A percentile compares a stretch with the other conserved stretches of the same genome.
Evolutionary conservation across 64 coral and sea anemone species (phyloP).

Genomic region (Dendrophyllia cribrosa): DNA sequence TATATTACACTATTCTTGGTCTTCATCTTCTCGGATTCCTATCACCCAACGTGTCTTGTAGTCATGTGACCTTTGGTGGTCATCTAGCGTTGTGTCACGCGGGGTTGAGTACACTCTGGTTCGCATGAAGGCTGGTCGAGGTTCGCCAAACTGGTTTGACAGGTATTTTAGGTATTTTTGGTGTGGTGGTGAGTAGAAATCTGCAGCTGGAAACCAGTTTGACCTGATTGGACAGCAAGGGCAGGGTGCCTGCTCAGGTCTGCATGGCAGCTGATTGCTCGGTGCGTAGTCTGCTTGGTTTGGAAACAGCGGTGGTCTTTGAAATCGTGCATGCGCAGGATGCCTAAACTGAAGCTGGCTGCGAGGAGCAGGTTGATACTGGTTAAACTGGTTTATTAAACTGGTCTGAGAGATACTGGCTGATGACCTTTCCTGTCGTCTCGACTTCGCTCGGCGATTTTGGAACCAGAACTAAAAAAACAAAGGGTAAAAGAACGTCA

Average conservation of each 20-base stretch:
- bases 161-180: not conserved
- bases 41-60: not conserved
- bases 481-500: not conserved
- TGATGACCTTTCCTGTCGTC: not conserved
- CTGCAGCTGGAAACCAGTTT: not conserved
- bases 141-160: not conserved
- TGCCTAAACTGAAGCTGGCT: not conserved
- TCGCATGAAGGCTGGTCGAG: not conserved
- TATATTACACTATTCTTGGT: not conserved
- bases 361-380: not conserved
- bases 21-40: not conserved
- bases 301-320: not conserved
- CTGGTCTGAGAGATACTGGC: not conserved
- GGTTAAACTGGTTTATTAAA: not conserved
- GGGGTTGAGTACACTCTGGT: not conserved
- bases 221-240: conserved; percentile 1
- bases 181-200: not conserved
- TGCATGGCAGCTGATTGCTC: not conserved
- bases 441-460: conserved; percentile 28
- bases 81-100: not conserved
- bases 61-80: not conserved
- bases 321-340: not conserved
- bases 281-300: not conserved
- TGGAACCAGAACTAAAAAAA: conserved; percentile 43
- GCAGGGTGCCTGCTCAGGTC: not conserved